phyloP scores from a whole-genome alignment of 2,797 vertebrate species.

The Syndactyla subalaris region DNA sequence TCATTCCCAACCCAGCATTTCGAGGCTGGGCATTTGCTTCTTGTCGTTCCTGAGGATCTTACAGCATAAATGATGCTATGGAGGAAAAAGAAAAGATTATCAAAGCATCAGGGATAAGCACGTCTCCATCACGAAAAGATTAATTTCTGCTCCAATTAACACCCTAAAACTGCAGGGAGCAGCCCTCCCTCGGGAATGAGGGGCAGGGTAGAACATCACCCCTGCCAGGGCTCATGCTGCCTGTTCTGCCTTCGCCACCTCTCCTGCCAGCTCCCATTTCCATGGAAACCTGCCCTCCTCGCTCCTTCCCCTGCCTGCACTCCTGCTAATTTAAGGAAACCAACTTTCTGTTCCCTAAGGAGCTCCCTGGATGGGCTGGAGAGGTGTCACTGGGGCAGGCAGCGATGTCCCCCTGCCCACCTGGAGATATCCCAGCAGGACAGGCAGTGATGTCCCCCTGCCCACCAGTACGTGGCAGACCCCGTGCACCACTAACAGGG shows the following conservation, averaged over 20 bases:
- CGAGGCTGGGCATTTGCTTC: neutral
- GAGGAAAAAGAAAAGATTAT: neutral
- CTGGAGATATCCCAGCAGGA: neutral
- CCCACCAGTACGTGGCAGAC: neutral
- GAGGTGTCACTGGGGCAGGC: neutral
- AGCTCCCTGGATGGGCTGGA: neutral
- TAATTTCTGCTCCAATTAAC: neutral
- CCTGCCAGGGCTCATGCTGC: neutral
- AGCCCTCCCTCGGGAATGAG: neutral
- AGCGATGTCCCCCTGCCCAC: rapidly evolving
- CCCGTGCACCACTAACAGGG: neutral
- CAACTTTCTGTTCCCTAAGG: neutral
- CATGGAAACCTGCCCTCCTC: slow-evolving; percentile 48
- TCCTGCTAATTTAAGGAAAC: neutral
- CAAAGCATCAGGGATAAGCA: neutral
- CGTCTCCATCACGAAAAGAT: neutral
- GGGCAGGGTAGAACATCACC: neutral
- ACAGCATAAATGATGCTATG: rapidly evolving
- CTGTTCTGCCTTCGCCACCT: neutral
- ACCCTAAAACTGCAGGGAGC: neutral
- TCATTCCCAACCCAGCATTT: neutral
- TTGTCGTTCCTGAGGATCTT: neutral
- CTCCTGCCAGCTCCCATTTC: slow-evolving; percentile 49
- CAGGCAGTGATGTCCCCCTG: neutral
- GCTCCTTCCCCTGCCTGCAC: neutral